phyloP scores from a whole-genome alignment of 1,140 invertebrate species.

The Eurosta solidaginis region DNA sequence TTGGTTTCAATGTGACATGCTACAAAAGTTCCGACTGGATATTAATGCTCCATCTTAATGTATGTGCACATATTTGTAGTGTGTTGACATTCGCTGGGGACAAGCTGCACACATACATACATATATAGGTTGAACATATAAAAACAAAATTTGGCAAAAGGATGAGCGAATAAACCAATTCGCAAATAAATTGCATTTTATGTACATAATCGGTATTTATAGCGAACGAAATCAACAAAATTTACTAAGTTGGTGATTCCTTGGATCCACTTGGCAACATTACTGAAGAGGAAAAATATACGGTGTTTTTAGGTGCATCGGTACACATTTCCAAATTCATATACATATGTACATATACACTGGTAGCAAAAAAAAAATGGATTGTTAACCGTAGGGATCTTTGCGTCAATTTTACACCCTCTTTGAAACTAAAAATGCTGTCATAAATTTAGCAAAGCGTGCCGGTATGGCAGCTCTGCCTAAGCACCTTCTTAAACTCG shows the following conservation, averaged over 20 bases:
- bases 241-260: background rate
- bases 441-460: too few relatives aligned
- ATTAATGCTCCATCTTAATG: background rate
- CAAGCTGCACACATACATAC: conserved; percentile 12
- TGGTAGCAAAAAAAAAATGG: background rate
- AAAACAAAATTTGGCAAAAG: conserved; percentile 55
- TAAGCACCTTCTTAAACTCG: too few relatives aligned
- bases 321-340: background rate
- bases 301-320: background rate
- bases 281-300: background rate
- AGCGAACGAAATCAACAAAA: background rate
- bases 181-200: conserved; percentile 59
- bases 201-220: conserved; percentile 34
- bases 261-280: background rate
- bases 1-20: too few relatives aligned
- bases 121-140: too few relatives aligned
- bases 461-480: too few relatives aligned
- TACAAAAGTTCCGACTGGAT: too few relatives aligned
- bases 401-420: too few relatives aligned
- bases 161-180: conserved; percentile 60
- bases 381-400: too few relatives aligned
- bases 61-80: background rate
- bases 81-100: background rate
- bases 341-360: background rate
- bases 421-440: too few relatives aligned